Evolutionary conservation across 2,113 vertebrate genomes (phyloP), one percentile per base, ranked within the genome.

Genomic region (Nerophis lumbriciformis): DNA sequence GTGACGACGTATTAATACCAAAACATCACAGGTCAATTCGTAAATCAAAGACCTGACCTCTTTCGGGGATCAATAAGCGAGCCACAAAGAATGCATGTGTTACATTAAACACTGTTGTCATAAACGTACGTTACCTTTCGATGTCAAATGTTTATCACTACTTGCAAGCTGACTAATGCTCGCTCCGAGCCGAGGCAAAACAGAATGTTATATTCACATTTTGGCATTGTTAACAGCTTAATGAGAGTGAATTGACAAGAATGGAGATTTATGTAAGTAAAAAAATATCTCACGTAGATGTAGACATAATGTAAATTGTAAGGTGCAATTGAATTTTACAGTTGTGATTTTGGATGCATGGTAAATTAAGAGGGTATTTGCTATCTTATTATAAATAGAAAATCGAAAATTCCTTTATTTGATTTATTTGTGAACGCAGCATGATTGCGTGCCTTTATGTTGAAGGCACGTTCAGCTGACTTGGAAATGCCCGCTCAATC

Each of bases 401-500:
- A 5, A 13, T 10, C 14, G 4, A 28, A 39, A 38, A 39, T 16
- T 53, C 37, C 38, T 28, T 28, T 28, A 28, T 28, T 28, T 3
- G 4, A 42, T 6, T 39, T n/a, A 5, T 6, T 9, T 1, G 8
- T 39, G 9, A 13, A 57, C 11, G 11, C 11, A 44, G 1, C 16
- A 44, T 12, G 1, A 6, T 21, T 4, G 4, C 13, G 3, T 48
- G 15, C 9, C 62, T 59, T 73, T 75, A 73, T 55, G 74, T 76
- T 71, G 71, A 83, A 78, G 16, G 39, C 14, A 44, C 0, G 0
- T 45, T 52, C 2, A 0, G 9, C 1, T 38, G 2, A 42, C 19
- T n/a, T 4, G 8, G 35, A 77, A 75, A 50, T 1, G 72, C 82
- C 77, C 79, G 75, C 82, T 73, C 54, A 49, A 61, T 56, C 59